phyloP scores from a whole-genome alignment of 2,797 vertebrate species.

The Periophthalmus magnuspinnatus region DNA sequence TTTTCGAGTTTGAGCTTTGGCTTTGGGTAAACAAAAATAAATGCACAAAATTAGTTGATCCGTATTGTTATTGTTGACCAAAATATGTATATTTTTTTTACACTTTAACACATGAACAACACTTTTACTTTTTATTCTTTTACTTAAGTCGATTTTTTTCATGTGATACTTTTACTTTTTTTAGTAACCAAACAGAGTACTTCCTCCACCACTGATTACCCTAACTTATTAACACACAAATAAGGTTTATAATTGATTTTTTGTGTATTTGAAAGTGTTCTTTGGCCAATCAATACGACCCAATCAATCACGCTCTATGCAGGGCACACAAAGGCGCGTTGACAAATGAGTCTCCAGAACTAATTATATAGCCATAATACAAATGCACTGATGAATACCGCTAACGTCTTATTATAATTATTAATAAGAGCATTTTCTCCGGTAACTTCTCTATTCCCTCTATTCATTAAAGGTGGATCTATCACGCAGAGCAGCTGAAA shows the following conservation, averaged over 20 bases:
- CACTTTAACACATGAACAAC: no score
- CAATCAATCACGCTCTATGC: slow-evolving; percentile 6
- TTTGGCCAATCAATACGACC: not conserved
- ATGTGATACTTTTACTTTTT: no score
- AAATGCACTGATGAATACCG: slow-evolving; percentile 16
- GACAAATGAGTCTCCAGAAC: slow-evolving; percentile 6
- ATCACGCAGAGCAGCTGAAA: slow-evolving; percentile 54
- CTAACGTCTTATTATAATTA: slow-evolving; percentile 6
- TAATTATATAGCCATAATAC: slow-evolving; percentile 10
- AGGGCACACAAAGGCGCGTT: slow-evolving; percentile 7
- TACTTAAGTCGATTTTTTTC: no score
- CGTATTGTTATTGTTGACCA: no score
- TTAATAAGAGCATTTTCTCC: slow-evolving; percentile 12
- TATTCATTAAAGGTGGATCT: slow-evolving; percentile 65
- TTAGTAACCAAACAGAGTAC: no score
- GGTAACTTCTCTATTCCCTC: slow-evolving; percentile 48
- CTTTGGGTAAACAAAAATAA: no score
- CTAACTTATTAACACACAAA: not conserved
- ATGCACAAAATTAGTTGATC: no score
- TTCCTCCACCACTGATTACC: no score
- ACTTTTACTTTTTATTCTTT: no score
- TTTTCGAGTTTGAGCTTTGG: no score
- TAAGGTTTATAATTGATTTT: slow-evolving; percentile 5
- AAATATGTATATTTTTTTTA: no score
- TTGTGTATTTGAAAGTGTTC: slow-evolving; percentile 2